Evolutionary conservation across 2,888 invertebrate genomes (phyloP).

Genomic region (Cataglyphis cursor): DNA sequence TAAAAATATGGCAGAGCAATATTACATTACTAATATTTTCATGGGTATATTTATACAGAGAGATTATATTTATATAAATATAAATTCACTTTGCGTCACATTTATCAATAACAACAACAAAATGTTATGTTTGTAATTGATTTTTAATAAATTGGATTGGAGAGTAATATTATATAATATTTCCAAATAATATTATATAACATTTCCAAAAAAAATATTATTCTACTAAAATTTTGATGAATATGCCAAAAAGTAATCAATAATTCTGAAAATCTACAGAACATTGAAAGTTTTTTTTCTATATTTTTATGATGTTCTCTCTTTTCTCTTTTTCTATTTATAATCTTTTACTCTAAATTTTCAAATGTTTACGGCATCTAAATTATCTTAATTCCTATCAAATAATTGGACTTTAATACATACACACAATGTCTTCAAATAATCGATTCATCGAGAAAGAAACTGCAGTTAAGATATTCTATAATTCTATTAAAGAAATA

Average conservation of each 20-base stretch:
- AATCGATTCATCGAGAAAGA: background rate
- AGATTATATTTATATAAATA: slow-evolving; percentile 10
- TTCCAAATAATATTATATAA: background rate
- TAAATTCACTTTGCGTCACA: background rate
- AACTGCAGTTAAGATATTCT: background rate
- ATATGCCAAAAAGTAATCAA: background rate
- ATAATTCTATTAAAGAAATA: background rate
- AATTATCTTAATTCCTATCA: background rate
- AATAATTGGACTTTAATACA: background rate
- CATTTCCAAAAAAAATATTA: background rate
- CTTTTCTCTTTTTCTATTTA: background rate
- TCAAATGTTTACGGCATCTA: background rate
- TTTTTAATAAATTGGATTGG: background rate
- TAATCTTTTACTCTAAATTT: background rate
- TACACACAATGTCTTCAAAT: background rate
- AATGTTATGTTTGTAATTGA: background rate
- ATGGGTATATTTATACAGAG: background rate
- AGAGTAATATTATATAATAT: background rate
- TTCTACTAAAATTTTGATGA: background rate
- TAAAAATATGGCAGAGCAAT: background rate
- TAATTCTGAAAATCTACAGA: background rate
- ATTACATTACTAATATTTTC: slow-evolving; percentile 14
- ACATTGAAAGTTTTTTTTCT: background rate
- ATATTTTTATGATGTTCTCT: background rate
- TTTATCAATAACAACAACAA: background rate